These are phyloP conservation scores for Anoplopoma fimbria DNA, from an alignment of 2,113 vertebrate species.

Conservation along the genomic window DNA sequence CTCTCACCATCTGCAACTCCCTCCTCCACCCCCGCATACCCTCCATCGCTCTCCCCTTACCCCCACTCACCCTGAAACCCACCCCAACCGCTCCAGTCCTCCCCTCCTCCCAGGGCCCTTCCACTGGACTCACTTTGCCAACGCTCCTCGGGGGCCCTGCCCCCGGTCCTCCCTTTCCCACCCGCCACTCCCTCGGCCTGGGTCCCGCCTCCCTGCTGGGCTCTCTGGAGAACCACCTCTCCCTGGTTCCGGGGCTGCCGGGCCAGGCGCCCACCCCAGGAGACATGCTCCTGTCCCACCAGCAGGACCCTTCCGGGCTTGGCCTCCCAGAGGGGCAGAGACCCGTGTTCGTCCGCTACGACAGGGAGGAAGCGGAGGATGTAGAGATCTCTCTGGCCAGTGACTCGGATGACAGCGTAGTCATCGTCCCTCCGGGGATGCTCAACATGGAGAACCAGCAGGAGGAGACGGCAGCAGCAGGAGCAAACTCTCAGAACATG, in stretches of 20 bases:
- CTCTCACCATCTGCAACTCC: slow-evolving; percentile 86
- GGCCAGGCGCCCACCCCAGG: slow-evolving; percentile 59
- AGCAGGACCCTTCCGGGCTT: slow-evolving; percentile 77
- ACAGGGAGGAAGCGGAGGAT: slow-evolving; percentile 90
- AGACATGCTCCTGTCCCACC: slow-evolving; percentile 80
- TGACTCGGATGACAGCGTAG: slow-evolving; percentile 92
- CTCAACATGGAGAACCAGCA: slow-evolving; percentile 71
- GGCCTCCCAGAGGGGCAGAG: slow-evolving; percentile 82
- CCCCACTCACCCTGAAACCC: slow-evolving; percentile 80
- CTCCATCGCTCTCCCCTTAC: slow-evolving; percentile 83
- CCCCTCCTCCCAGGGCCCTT: slow-evolving; percentile 71
- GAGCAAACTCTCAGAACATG: slow-evolving; percentile 39
- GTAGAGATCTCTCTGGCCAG: slow-evolving; percentile 93
- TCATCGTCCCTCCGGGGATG: slow-evolving; percentile 91
- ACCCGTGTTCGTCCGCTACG: slow-evolving; percentile 90
- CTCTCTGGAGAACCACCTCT: slow-evolving; percentile 84
- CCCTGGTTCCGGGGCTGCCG: slow-evolving; percentile 76
- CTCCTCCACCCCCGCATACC: slow-evolving; percentile 89
- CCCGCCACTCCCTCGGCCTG: slow-evolving; percentile 76
- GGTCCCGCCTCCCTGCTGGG: slow-evolving; percentile 75
- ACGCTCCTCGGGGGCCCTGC: slow-evolving; percentile 75
- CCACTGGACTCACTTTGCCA: slow-evolving; percentile 72
- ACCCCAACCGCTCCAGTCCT: slow-evolving; percentile 71
- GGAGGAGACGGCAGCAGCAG: slow-evolving; percentile 40
- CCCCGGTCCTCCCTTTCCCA: slow-evolving; percentile 72